Percentiles rank a stretch among this genome's conserved stretches.
Conservation (phyloP, 1,140 invertebrate genomes). For the Drosophila eugracilis region DNA sequence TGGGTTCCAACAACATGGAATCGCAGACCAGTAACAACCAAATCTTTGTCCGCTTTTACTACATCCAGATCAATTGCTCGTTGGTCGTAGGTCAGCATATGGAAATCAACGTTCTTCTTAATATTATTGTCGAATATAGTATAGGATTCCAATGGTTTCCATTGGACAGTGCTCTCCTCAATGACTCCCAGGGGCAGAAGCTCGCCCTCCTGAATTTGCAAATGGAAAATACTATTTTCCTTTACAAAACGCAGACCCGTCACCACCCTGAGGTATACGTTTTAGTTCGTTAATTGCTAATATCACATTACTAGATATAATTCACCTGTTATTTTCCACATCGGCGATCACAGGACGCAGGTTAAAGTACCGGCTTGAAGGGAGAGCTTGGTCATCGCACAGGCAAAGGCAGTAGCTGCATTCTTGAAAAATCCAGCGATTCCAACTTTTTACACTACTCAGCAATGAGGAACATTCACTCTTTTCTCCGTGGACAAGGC, state of each 20-base stretch:
- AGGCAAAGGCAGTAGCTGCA: constrained; percentile 95
- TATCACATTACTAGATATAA: too few relatives aligned
- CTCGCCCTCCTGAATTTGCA: constrained; percentile 91
- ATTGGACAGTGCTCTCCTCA: constrained; percentile 86
- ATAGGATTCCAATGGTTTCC: constrained; percentile 89
- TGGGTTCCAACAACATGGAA: constrained; percentile 91
- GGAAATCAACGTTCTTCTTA: constrained; percentile 88
- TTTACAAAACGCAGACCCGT: constrained; percentile 89
- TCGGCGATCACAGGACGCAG: constrained; percentile 88
- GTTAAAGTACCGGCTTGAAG: constrained; percentile 92
- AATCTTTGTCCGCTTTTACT: constrained; percentile 88
- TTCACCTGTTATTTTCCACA: constrained; percentile 90
- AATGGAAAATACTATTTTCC: constrained; percentile 89
- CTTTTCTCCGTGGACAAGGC: constrained; percentile 87
- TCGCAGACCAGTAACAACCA: constrained; percentile 87
- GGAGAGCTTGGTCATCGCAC: constrained; percentile 90
- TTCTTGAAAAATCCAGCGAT: constrained; percentile 92
- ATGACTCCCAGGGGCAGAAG: constrained; percentile 88
- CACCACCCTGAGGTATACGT: constrained; percentile 88
- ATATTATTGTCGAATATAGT: constrained; percentile 86
- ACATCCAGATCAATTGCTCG: constrained; percentile 93
- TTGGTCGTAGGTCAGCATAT: constrained; percentile 90
- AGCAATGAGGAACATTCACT: constrained; percentile 86
- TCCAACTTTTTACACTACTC: constrained; percentile 93
- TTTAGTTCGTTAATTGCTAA: too few relatives aligned